Base-by-base conservation (phyloP, 53 echinoderm and acorn worm genomes). In the Zoroaster sp. region DNA sequence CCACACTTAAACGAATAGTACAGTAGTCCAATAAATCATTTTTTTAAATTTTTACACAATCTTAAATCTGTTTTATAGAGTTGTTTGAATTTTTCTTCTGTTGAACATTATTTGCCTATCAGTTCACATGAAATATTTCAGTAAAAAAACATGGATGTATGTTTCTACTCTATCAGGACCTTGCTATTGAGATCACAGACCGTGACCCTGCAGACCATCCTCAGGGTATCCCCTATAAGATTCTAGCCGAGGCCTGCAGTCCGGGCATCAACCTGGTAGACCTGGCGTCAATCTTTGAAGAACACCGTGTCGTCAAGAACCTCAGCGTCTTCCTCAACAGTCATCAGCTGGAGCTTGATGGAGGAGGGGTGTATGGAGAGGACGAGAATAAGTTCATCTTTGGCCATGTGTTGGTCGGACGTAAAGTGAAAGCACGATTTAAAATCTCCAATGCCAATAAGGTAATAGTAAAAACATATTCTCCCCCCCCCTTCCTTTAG, bases 321-420 rank as follows among this genome's bases (percentile, higher is more conserved):
- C 99, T 99, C 78, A 94, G 94, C 38, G 94, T 99, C 39, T 99
- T 99, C 94, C 88, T 99, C 21, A 99, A 99, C 87, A 96, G 92
- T 73, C 99, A 99, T 51, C 95, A 94, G 63, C 87, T 99, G 76
- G 99, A 92, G 68, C 92, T 99, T 54, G 99, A 94, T 23, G 94
- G 99, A 44, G 99, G 99, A 9, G 99, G 99, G 32, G 99, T 99
- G 40, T 99, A 88, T 36, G 99, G 99, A 15, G 96, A 99, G 86
- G 99, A 99, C 37, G 96, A 99, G 92, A 99, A 99, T 78, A 94
- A 93, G 79, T 99, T 99, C 90, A 91, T 99, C 90, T 99, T 99
- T 34, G 99, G 99, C 20, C 96, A 99, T 12, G 99, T 96, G 53
- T 85, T 99, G 74, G 99, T 96, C 30, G 99, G 99, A 52, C 86